Percentiles rank a stretch among this genome's conserved stretches.
Evolutionary conservation across 2,888 invertebrate genomes (phyloP).

Genomic region (Drosophila mimetica): DNA sequence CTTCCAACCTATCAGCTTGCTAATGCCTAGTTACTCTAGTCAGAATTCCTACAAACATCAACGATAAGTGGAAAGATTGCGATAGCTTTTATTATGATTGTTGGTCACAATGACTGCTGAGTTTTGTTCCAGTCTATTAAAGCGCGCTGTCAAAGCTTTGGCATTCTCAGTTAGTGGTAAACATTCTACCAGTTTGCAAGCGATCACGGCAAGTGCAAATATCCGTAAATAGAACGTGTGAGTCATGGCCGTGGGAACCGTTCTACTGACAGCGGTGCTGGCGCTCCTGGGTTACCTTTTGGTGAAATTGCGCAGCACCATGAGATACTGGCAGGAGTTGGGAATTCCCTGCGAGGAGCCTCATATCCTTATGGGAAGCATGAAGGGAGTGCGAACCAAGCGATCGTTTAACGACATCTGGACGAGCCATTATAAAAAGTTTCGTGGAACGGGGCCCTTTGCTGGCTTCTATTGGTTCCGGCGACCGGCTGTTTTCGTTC

Average conservation of each 20-base stretch:
- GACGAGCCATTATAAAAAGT: conserved; percentile 58
- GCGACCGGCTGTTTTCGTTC: conserved; percentile 62
- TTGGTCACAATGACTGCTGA: conserved; percentile 26
- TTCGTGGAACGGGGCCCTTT: conserved; percentile 62
- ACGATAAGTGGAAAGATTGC: conserved; percentile 2
- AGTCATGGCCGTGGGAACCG: conserved; percentile 46
- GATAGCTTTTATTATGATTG: conserved; percentile 2
- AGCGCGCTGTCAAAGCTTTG: not conserved
- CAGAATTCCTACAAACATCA: not conserved
- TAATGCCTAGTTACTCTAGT: not conserved
- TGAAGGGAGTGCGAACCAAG: conserved; percentile 44
- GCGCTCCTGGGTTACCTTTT: conserved; percentile 55
- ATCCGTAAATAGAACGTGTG: not conserved
- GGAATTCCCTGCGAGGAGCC: conserved; percentile 69
- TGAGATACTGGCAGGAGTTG: conserved; percentile 51
- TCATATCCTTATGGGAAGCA: conserved; percentile 56
- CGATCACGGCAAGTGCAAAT: not conserved
- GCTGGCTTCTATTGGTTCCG: conserved; percentile 78
- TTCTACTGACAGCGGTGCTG: conserved; percentile 42
- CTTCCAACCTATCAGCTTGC: not conserved
- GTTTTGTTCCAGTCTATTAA: not conserved
- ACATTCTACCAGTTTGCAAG: not conserved
- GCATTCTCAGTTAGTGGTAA: not conserved
- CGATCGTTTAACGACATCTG: conserved; percentile 51
- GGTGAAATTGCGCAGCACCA: conserved; percentile 34